phyloP scores from a whole-genome alignment of 2,113 vertebrate species.

The Corvus cornix region DNA sequence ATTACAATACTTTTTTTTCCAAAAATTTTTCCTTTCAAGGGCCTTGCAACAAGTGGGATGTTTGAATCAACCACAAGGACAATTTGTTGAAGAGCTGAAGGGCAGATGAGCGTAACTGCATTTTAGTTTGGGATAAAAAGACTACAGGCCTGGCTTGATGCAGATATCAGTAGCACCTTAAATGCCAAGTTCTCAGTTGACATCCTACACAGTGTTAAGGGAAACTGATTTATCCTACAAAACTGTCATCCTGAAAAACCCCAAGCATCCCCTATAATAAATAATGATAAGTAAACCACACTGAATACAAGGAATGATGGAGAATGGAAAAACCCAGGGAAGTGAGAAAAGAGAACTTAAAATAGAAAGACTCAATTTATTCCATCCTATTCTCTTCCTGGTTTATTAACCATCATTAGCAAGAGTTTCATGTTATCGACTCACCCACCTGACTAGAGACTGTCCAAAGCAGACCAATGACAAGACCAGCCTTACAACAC shows the following conservation, averaged over 20 bases:
- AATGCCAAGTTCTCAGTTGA: not conserved
- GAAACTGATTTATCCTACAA: not conserved
- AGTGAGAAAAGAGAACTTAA: not conserved
- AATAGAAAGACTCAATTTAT: not conserved
- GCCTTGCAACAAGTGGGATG: not conserved
- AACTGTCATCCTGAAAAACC: not conserved
- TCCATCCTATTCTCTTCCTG: not conserved
- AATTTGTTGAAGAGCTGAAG: not conserved
- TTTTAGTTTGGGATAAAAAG: not conserved
- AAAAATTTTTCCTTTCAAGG: not conserved
- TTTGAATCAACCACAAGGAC: not conserved
- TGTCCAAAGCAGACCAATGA: not conserved
- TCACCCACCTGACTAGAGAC: not conserved
- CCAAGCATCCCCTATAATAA: not conserved
- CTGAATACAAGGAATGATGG: not conserved
- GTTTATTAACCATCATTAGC: not conserved
- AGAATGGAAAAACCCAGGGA: not conserved
- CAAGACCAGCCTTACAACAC: not conserved
- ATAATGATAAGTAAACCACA: not conserved
- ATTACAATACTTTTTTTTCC: not conserved
- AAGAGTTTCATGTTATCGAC: not conserved
- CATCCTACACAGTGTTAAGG: not conserved
- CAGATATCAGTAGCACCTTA: not conserved
- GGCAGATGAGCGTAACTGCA: not conserved
- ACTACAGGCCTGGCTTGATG: not conserved